Percentiles rank a stretch among this genome's conserved stretches.
phyloP scores from a whole-genome alignment of 2,113 vertebrate genomes.

The Lamprologus speciosus region DNA sequence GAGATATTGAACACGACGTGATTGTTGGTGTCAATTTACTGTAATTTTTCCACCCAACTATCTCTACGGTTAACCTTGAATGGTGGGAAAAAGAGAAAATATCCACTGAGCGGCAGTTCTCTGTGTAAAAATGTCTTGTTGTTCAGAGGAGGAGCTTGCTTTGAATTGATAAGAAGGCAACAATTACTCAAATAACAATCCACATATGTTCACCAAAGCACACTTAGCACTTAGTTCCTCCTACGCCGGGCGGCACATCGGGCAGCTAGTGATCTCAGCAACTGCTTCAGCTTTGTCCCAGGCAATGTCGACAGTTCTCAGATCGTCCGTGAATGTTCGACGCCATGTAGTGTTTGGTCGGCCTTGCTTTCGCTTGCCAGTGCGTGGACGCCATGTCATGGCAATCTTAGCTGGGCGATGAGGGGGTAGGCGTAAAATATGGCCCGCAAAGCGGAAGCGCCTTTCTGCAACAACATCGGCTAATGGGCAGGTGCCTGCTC shows the following conservation, averaged over 20 bases:
- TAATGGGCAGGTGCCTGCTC: no score
- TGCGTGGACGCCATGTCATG: no score
- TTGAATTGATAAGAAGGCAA: background rate
- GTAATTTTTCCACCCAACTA: fast-evolving
- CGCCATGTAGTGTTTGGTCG: no score
- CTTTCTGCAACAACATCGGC: no score
- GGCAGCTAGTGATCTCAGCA: no score
- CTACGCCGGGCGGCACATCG: fast-evolving
- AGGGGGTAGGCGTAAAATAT: no score
- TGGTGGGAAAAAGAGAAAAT: background rate
- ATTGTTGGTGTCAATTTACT: fast-evolving
- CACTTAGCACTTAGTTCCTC: no score
- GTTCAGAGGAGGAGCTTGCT: background rate
- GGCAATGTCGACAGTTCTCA: no score
- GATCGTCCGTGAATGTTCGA: fast-evolving
- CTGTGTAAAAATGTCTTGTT: background rate
- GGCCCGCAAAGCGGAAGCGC: no score
- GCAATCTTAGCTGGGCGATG: no score
- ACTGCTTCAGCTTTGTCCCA: no score
- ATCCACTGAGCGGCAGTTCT: background rate
- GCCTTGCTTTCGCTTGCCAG: no score
- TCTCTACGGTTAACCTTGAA: background rate
- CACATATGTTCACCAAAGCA: background rate
- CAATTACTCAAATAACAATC: background rate
- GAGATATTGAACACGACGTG: fast-evolving